phyloP scores from a whole-genome alignment of 2,888 invertebrate species.

The Timema cristinae region DNA sequence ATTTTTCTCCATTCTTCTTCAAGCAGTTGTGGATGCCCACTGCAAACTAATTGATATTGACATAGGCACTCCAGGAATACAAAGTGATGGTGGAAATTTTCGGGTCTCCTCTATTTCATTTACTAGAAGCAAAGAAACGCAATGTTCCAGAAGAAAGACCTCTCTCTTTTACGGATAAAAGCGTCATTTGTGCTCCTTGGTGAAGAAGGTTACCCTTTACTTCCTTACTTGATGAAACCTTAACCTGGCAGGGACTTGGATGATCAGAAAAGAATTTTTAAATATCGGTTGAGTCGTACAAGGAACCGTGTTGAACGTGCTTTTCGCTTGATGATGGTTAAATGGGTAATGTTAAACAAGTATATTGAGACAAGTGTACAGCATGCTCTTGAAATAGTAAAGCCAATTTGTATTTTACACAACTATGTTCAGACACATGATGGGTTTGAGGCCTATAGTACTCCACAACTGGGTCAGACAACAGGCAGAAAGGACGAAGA shows the following conservation, averaged over 20 bases:
- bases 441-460: not conserved
- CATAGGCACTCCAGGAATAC: not conserved
- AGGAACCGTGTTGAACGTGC: not conserved
- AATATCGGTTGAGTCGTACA: slow-evolving; percentile 3
- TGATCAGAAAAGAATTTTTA: not conserved
- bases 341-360: too few species aligned
- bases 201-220: too few species aligned
- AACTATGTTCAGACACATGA: not conserved
- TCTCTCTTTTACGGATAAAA: too few species aligned
- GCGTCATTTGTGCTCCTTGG: too few species aligned
- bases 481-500: not conserved
- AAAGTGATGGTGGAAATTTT: slow-evolving; percentile 11
- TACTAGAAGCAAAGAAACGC: too few species aligned
- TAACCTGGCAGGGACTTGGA: not conserved
- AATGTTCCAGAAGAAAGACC: too few species aligned
- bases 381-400: not conserved
- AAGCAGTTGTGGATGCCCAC: not conserved
- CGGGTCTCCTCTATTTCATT: not conserved
- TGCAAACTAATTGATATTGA: not conserved
- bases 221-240: not conserved
- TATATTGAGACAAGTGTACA: not conserved
- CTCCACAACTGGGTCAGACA: too few species aligned
- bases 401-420: not conserved
- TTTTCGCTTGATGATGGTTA: not conserved
- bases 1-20: slow-evolving; percentile 4